Evolutionary conservation across 2,113 vertebrate genomes (phyloP), one percentile per base, ranked within the genome.

Genomic region (Entomyzon cyanotis): DNA sequence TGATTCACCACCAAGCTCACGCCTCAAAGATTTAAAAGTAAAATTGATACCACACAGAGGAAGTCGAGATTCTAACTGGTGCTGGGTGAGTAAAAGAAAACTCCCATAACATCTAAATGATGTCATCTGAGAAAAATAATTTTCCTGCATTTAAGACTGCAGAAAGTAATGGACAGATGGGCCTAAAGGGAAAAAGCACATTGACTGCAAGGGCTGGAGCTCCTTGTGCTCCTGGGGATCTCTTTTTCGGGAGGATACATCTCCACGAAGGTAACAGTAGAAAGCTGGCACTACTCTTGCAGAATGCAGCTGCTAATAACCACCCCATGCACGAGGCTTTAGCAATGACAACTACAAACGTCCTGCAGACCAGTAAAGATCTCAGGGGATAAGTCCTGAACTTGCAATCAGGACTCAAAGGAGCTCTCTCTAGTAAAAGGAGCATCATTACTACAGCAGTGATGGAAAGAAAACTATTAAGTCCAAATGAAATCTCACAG

Each of bases 151-250:
- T 70, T 84, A 62, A 59, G 55, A 63, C 18, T 67, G 35, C 24
- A 64, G 41, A 56, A 83, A 73, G 15, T 12, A 39, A 60, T 2
- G 6, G 49, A 20, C 0, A 0, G 10, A 15, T 19, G 12, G 19
- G 10, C 8, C 64, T 33, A 42, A 47, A 76, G 33, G 25, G 30
- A 50, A 74, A 52, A 25, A 25, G 21, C 27, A 39, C 1, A 62
- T 14, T 47, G 17, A 47, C 63, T 69, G 31, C 52, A 71, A 49
- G 42, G 35, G 47, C 76, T 63, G 42, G 28, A 78, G 30, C 9
- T 9, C 21, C 46, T 25, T 9, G 5, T 16, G 15, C 58, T 83
- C 56, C 39, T 20, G 28, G 50, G 14, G 37, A 64, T 31, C 28
- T 44, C 12, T n/a, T 59, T 82, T 63, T 47, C 42, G 37, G 80